Percentiles rank a stretch among this genome's conserved stretches.
Evolutionary conservation across 1,140 invertebrate genomes (phyloP).

Genomic region (Paracyclopina nana): DNA sequence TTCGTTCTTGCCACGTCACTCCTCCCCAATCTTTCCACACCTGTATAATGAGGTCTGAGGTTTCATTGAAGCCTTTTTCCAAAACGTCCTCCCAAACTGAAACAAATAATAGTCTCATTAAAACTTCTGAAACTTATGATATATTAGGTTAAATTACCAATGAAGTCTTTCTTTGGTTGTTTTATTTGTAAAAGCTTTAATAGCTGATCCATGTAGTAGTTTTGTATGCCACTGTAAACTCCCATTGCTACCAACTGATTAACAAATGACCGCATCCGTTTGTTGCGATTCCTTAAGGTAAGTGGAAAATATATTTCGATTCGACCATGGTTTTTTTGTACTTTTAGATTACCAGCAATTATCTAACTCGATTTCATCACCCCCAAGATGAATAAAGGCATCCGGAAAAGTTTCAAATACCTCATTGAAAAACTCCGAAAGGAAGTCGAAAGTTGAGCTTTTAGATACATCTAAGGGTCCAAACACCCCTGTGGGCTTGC

Average conservation of each 20-base stretch:
- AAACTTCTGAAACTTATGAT: no score
- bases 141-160: no score
- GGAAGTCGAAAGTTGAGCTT: slow-evolving; percentile 39
- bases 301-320: neutral
- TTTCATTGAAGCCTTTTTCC: slow-evolving; percentile 45
- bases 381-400: slow-evolving; percentile 60
- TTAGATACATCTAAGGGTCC: slow-evolving; percentile 58
- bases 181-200: no score
- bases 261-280: slow-evolving; percentile 45
- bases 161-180: no score
- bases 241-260: slow-evolving; percentile 26
- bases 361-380: slow-evolving; percentile 73
- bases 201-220: neutral
- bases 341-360: slow-evolving; percentile 58
- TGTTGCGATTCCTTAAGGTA: slow-evolving; percentile 45
- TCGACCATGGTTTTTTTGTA: neutral
- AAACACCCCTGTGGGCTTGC: slow-evolving; percentile 31
- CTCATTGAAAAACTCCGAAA: slow-evolving; percentile 46
- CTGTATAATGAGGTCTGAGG: slow-evolving; percentile 44
- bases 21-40: no score
- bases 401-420: slow-evolving; percentile 45
- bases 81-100: slow-evolving; percentile 87
- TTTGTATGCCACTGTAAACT: slow-evolving; percentile 29
- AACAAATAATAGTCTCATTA: no score
- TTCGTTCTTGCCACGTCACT: no score